These are phyloP conservation scores for Stichopus chloronotus DNA, from an alignment of 35 echinoderm and acorn worm genomes.

Conservation along the genomic window DNA sequence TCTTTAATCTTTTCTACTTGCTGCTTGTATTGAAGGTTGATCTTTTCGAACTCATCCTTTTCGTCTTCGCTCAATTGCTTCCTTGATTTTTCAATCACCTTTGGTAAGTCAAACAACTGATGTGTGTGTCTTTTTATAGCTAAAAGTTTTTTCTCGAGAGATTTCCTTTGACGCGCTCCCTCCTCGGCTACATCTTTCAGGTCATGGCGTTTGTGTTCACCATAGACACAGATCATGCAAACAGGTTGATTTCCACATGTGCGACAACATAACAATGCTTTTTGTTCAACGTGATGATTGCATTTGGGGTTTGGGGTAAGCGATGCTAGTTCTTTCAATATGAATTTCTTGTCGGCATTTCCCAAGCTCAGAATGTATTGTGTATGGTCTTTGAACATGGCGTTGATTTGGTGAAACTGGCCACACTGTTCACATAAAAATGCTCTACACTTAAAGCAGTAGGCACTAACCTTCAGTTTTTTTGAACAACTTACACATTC, in stretches of 20 bases:
- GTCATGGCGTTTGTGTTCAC: conserved; percentile 1
- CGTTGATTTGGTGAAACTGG: not conserved
- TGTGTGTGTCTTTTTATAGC: not conserved
- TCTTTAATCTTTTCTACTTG: not conserved
- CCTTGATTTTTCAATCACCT: not conserved
- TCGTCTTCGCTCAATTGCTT: not conserved
- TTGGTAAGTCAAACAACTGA: not conserved
- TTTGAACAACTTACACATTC: not conserved
- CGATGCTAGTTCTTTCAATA: not conserved
- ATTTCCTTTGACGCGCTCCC: not conserved
- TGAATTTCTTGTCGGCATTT: not conserved
- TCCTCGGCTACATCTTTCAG: not conserved
- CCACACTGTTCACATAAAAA: not conserved
- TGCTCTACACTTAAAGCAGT: conserved; percentile 26
- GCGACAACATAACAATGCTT: not conserved
- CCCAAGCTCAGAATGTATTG: not conserved
- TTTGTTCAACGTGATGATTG: not conserved
- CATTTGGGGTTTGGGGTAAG: not conserved
- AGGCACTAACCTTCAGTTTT: not conserved
- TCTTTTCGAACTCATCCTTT: not conserved
- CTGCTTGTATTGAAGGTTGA: not conserved
- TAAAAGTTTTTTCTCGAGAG: not conserved
- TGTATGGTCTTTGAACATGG: not conserved
- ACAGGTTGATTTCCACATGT: not conserved
- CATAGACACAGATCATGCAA: not conserved